A percentile compares a stretch with the other conserved stretches of the same genome.
Conservation (phyloP, 23 tunicate genomes). For the Halocynthia aurantium region DNA sequence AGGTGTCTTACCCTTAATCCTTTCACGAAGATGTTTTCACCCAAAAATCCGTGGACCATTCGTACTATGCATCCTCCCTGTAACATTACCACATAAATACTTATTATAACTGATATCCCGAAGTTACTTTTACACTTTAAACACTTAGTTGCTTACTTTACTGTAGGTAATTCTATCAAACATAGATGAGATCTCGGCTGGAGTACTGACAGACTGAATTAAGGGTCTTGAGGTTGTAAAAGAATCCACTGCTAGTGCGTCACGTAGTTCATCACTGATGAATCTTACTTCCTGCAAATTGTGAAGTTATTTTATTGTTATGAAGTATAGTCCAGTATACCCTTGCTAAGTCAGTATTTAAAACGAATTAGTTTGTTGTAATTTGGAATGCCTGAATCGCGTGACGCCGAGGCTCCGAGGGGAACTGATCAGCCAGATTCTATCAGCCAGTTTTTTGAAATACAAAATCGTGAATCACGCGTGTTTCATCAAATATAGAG, state of each 20-base stretch:
- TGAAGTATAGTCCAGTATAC: too few relatives aligned
- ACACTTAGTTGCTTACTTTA: slow-evolving; percentile 15
- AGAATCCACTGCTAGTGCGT: slow-evolving; percentile 41
- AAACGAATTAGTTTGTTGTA: too few relatives aligned
- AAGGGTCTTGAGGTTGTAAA: slow-evolving; percentile 57
- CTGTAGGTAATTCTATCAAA: slow-evolving; percentile 57
- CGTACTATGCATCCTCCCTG: slow-evolving; percentile 70
- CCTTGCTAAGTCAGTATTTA: too few relatives aligned
- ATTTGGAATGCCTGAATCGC: too few relatives aligned
- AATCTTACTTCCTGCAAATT: slow-evolving; percentile 38
- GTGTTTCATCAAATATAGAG: too few relatives aligned
- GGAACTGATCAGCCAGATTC: too few relatives aligned
- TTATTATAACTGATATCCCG: too few relatives aligned
- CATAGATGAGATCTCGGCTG: slow-evolving; percentile 44
- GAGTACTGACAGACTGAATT: slow-evolving; percentile 48
- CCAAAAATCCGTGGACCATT: slow-evolving; percentile 66
- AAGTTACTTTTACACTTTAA: too few relatives aligned
- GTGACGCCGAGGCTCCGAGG: too few relatives aligned
- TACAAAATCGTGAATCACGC: too few relatives aligned
- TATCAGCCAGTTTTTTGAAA: too few relatives aligned
- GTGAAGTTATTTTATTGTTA: too few relatives aligned
- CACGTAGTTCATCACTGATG: slow-evolving; percentile 55
- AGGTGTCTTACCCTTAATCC: slow-evolving; percentile 40
- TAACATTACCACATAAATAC: not conserved
- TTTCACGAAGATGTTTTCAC: slow-evolving; percentile 51